Base-by-base conservation (phyloP, 2,797 vertebrate species). In the Natrix natrix region DNA sequence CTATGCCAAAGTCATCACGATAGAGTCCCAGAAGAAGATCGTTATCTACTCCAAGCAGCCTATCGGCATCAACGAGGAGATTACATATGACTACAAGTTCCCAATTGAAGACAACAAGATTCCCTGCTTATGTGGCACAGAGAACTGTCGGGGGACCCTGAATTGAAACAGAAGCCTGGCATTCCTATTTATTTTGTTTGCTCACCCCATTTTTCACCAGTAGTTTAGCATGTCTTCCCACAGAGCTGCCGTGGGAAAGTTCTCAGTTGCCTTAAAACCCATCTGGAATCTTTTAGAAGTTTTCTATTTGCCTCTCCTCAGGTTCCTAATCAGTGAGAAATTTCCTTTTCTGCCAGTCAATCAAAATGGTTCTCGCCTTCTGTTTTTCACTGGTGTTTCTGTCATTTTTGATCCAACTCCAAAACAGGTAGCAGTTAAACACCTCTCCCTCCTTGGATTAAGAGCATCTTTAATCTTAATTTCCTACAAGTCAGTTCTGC, bases 81-180 rank as follows among this genome's bases (percentile, higher is more conserved):
- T 99, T 96, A 99, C 99, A 8, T 99, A 99, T 0, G 99, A 99
- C 97, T 99, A 99, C 97, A 99, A 99, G 91, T 99, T 99, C 97
- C 99, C 99, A 0, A 98, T 99, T 54, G 99, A 99, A 95, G 99
- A 99, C 94, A 99, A 99, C 97, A 99, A 99, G 97, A 99, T 99
- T 95, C 99, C 99, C 0, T 99, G 99, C 94, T 96, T 99, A 94
- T 99, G 99, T n/a, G 99, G 99, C 94, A 99, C 98, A 0, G 99
- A 99, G 96, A 99, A 98, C 97, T 99, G 99, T 96, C 97, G 99
- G 0, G 98, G 99, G 93, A 99, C 99, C 12, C 98, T 99, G 89
- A 99, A 99, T 98, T 99, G 98, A 98, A 94, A 91, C 92, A 92
- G 93, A 94, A 92, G 20, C 56, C 86, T 59, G 91, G 88, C 60